Base-by-base conservation (phyloP, 2,888 invertebrate species). In the Biston betularia region DNA sequence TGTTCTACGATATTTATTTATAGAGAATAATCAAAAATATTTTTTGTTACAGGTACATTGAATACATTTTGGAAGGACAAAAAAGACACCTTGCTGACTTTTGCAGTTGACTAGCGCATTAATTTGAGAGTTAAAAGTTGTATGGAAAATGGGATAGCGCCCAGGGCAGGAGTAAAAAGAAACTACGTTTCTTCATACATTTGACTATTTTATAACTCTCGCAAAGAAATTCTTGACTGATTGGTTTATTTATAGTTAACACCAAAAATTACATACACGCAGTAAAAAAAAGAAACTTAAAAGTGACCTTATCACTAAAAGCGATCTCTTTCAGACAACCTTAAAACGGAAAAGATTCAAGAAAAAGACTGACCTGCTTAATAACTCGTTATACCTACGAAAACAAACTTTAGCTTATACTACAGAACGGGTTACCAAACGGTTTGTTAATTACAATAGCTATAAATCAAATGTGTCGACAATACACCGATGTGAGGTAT, bases 391-490 rank as follows among this genome's bases (percentile, higher is more conserved):
- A 45, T 0, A 14, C 6, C 9, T n/a, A 33, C 8, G 12, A 35
- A 48, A 14, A 15, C 24, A 35, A 44, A 24, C 12, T 48, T 44
- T 2, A 11, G 52, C 10, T 9, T 59, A 50, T 60, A 8, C 40
- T 34, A 58, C 54, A n/a, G 49, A 63, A 34, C 44, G 40, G 35
- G 14, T 58, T 11, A 50, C 57, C 63, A 52, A 65, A 50, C 53
- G 59, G 59, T 63, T 58, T 55, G 65, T 68, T 68, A 70, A 70
- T 65, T 68, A 70, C 65, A 65, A 65, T 60, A 56, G 65, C 65
- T 55, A 65, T 65, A 55, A 65, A 65, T 65, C 65, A 65, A 65
- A 65, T n/a, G 44, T 49, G 65, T 44, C 65, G 62, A 59, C 67
- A 63, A 63, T 55, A 42, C 45, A 42, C 54, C 24, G 44, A 62